Evolutionary conservation across 1,140 invertebrate genomes (phyloP).

Genomic region (Trichomalopsis sarcophagae): DNA sequence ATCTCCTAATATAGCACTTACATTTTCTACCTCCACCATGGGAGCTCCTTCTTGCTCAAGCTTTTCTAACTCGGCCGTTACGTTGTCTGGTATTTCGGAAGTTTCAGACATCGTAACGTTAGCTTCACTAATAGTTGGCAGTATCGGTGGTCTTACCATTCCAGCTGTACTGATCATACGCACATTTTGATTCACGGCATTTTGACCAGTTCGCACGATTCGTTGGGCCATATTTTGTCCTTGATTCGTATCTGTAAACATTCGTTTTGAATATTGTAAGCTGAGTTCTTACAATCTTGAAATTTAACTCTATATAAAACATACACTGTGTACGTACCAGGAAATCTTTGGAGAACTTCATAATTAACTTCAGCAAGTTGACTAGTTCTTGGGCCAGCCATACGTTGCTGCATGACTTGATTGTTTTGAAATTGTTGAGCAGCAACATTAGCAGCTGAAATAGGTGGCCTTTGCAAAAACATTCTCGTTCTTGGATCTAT

Average conservation of each 20-base stretch:
- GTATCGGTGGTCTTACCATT: conserved; percentile 64
- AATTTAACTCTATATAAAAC: background rate
- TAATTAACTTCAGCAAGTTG: conserved; percentile 65
- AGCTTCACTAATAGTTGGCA: conserved; percentile 65
- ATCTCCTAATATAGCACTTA: conserved; percentile 86
- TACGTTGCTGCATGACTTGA: conserved; percentile 66
- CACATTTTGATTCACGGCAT: conserved; percentile 67
- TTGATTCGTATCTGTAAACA: conserved; percentile 65
- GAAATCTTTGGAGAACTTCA: conserved; percentile 71
- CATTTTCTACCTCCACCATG: conserved; percentile 83
- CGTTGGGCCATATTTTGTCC: conserved; percentile 64
- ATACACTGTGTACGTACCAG: conserved; percentile 57
- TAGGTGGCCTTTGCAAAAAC: conserved; percentile 70
- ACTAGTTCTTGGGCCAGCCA: conserved; percentile 61
- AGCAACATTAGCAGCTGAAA: conserved; percentile 57
- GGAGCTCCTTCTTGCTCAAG: conserved; percentile 82
- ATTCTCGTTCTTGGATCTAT: conserved; percentile 74
- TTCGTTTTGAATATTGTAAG: background rate
- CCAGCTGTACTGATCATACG: conserved; percentile 64
- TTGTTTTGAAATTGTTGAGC: conserved; percentile 67
- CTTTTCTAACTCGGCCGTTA: conserved; percentile 86
- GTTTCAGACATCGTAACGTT: conserved; percentile 65
- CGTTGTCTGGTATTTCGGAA: conserved; percentile 85
- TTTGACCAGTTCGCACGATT: conserved; percentile 63
- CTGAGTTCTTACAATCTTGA: background rate